A percentile compares a stretch with the other conserved stretches of the same genome.
Conservation (phyloP, 2,113 vertebrate genomes). For the Stigmatopora nigra region DNA sequence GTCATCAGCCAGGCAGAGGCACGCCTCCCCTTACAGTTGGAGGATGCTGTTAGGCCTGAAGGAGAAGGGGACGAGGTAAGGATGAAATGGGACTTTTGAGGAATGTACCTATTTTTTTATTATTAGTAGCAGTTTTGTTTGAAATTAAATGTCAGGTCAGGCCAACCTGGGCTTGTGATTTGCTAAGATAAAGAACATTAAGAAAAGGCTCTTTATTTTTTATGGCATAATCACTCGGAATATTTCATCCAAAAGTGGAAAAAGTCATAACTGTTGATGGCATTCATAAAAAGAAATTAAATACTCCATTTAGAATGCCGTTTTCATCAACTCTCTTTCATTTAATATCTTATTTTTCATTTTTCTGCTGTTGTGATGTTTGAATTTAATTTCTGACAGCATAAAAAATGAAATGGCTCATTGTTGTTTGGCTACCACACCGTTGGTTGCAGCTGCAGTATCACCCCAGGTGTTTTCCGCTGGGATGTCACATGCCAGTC, state of each 20-base stretch:
- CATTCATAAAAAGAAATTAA: neutral
- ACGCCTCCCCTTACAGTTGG: conserved; percentile 89
- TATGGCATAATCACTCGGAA: neutral
- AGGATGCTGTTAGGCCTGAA: conserved; percentile 90
- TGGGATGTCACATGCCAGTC: conserved; percentile 37
- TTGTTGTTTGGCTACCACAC: conserved; percentile 21
- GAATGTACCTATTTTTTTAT: neutral
- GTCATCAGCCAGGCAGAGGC: conserved; percentile 92
- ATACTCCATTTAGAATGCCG: neutral
- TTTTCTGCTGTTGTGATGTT: neutral
- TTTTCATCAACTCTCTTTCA: neutral
- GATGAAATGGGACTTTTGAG: conserved; percentile 14
- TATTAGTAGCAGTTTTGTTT: too few species aligned
- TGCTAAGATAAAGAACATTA: neutral
- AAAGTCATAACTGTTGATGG: neutral
- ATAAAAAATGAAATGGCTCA: neutral
- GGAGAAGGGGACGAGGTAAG: conserved; percentile 92
- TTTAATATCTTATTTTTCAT: neutral
- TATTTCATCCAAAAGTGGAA: neutral
- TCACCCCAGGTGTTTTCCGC: conserved; percentile 48
- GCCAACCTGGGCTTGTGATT: neutral
- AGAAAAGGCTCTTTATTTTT: neutral
- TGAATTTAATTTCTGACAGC: neutral
- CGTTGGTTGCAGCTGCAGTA: conserved; percentile 29
- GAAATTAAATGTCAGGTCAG: neutral